phyloP scores from a whole-genome alignment of 2,888 invertebrate genomes.

The Campoplex capitator region DNA sequence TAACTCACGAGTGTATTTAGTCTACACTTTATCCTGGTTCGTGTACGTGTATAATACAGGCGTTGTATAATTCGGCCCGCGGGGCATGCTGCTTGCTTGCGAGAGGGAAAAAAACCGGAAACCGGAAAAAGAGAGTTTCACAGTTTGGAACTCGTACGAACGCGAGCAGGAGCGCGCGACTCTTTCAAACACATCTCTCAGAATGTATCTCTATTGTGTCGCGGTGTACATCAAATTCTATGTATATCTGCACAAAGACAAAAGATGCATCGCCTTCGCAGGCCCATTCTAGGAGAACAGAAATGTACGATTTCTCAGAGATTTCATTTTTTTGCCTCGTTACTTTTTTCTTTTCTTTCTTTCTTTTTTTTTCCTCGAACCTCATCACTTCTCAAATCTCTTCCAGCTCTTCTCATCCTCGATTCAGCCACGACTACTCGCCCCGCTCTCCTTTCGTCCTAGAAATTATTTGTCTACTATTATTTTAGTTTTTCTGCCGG shows the following conservation, averaged over 20 bases:
- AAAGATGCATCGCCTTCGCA: slow-evolving; percentile 1
- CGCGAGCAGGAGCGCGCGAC: not conserved
- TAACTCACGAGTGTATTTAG: not conserved
- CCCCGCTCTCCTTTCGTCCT: not conserved
- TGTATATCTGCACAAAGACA: not conserved
- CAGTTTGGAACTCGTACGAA: slow-evolving; percentile 25
- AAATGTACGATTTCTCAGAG: slow-evolving; percentile 25
- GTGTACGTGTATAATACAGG: not conserved
- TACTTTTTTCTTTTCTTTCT: not conserved
- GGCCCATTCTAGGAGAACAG: not conserved
- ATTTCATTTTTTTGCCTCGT: slow-evolving; percentile 41
- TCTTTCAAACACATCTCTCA: not conserved
- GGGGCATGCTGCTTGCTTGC: slow-evolving; percentile 25
- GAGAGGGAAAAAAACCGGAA: slow-evolving; percentile 56
- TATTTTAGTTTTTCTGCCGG: not conserved
- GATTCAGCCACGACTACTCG: slow-evolving; percentile 17
- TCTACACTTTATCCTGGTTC: not conserved
- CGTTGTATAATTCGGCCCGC: slow-evolving; percentile 13
- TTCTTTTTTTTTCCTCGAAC: slow-evolving; percentile 12
- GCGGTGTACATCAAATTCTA: not conserved
- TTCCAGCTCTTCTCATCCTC: slow-evolving; percentile 26
- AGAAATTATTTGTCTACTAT: not conserved
- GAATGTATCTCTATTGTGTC: not conserved
- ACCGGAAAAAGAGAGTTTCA: slow-evolving; percentile 51
- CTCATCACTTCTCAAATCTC: slow-evolving; percentile 10